These are phyloP conservation scores for Syrphus vitripennis DNA, from an alignment of 2,888 invertebrate genomes.

Conservation along the genomic window DNA sequence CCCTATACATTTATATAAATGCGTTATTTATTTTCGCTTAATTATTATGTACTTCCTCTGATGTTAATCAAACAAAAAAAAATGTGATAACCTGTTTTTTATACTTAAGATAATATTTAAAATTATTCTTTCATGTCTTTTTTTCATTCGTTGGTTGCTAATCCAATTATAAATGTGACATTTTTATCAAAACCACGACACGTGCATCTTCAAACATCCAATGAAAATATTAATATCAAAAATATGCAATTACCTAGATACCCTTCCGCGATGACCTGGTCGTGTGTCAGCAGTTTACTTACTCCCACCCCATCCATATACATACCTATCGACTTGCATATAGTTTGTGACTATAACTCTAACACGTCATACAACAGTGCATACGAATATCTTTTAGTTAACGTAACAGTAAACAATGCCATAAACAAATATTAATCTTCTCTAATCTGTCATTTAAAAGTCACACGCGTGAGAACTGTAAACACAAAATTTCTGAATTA, in stretches of 20 bases:
- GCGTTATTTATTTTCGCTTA: not conserved
- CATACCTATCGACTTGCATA: conserved; percentile 2
- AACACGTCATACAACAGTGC: conserved; percentile 16
- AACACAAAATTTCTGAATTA: conserved; percentile 73
- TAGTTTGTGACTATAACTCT: conserved; percentile 25
- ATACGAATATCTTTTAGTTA: conserved; percentile 57
- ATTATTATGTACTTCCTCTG: not conserved
- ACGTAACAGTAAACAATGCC: conserved; percentile 73
- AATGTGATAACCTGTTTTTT: conserved; percentile 27
- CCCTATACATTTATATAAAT: too few relatives aligned
- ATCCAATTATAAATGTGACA: conserved; percentile 73
- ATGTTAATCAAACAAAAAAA: not conserved
- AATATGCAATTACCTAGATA: conserved; percentile 17
- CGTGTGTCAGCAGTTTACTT: conserved; percentile 49
- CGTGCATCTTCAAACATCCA: conserved; percentile 72
- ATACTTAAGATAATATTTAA: conserved; percentile 46
- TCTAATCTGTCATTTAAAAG: conserved; percentile 81
- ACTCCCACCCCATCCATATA: conserved; percentile 22
- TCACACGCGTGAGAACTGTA: conserved; percentile 81
- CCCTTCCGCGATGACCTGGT: conserved; percentile 54
- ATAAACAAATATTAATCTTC: conserved; percentile 79
- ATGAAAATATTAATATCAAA: conserved; percentile 74
- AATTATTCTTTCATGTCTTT: conserved; percentile 19
- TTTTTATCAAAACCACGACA: conserved; percentile 75
- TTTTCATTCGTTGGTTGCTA: conserved; percentile 33